Evolutionary conservation across 2,797 vertebrate species (phyloP), one percentile per base, ranked within the genome.

Genomic region (Coccyzus lansbergi): DNA sequence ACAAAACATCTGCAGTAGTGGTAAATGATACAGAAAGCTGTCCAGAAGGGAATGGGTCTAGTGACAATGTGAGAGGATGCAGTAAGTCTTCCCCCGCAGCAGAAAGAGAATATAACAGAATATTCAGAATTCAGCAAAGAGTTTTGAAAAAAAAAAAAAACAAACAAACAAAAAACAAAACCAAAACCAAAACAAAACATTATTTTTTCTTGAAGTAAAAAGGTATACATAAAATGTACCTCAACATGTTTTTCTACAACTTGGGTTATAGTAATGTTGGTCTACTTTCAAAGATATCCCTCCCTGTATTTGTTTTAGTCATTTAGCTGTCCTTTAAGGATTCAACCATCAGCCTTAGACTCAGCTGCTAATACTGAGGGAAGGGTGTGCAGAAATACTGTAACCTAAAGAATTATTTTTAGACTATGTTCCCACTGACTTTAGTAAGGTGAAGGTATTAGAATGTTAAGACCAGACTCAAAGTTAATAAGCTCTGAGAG

Each of bases 1-100:
- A 95, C 91, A 72, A 91, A 94, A 83, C 65, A 81, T 81, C 86
- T 84, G 67, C 74, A 81, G 68, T 52, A 56, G 34, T 42, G 31
- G 79, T 75, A 91, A 93, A 80, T 9, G 46, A 49, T 33, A 92
- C 34, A 69, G 81, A 95, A 89, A 83, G 1, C 49, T 80, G 76
- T 38, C 24, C 88, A 95, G 42, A 59, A 76, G 58, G 42, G 79
- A 95, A 29, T 52, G 62, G 44, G 9, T 29, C 60, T 83, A 29
- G 36, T 88, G 69, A 48, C 76, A 81, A 26, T 76, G 13, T 72
- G 79, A 75, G 51, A 72, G 33, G 64, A 80, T 68, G 56, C 72
- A 62, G n/a, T 36, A 69, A 68, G 25, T 29, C 25, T 77, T 88
- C 29, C 22, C 9, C 13, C 75, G 31, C 42, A 62, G 59, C 2